Evolutionary conservation across 2,113 vertebrate species (phyloP).

Genomic region (Smithornis capensis): DNA sequence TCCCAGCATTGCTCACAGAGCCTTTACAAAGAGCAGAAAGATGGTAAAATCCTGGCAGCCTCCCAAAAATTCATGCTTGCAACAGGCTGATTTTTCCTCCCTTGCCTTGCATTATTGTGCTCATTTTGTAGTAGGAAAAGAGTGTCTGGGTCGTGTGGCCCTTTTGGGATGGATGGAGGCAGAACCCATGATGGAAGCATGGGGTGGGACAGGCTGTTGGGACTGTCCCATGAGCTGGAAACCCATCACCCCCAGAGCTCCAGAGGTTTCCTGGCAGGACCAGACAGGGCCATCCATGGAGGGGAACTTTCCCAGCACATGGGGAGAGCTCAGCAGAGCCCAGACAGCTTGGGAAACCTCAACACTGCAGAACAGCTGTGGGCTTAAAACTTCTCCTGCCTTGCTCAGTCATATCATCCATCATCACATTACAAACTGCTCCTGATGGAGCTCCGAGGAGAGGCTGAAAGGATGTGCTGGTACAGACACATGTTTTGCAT

Average conservation of each 20-base stretch:
- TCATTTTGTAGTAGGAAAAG: neutral
- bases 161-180: neutral
- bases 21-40: neutral
- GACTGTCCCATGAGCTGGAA: neutral
- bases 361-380: rapidly evolving
- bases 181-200: neutral
- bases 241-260: neutral
- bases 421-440: neutral
- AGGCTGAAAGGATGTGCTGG: neutral
- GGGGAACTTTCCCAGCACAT: rapidly evolving
- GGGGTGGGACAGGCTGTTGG: neutral
- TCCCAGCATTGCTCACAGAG: rapidly evolving
- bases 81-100: neutral
- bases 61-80: rapidly evolving
- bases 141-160: neutral
- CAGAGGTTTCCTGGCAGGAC: neutral
- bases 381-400: neutral
- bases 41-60: neutral
- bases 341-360: neutral
- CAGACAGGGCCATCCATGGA: rapidly evolving
- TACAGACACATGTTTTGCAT: neutral
- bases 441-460: neutral
- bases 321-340: neutral
- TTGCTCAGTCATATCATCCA: neutral
- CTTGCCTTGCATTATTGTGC: neutral